Evolutionary conservation across 2,888 invertebrate species (phyloP).

Genomic region (Eristalinus aeneus): DNA sequence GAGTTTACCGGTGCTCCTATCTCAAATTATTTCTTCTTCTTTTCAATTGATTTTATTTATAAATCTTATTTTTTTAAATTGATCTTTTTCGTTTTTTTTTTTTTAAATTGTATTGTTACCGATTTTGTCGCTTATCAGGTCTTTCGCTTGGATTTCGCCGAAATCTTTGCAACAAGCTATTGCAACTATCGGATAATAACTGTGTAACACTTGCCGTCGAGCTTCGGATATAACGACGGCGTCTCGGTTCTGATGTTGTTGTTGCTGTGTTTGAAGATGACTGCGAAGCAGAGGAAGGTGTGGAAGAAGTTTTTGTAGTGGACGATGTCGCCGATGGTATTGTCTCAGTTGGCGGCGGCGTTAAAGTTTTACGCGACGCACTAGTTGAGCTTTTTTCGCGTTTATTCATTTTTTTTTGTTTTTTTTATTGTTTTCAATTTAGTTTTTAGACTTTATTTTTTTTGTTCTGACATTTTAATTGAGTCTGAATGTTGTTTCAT

Average conservation of each 20-base stretch:
- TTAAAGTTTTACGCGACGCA: conserved; percentile 58
- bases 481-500: conserved; percentile 17
- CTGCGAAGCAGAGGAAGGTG: conserved; percentile 42
- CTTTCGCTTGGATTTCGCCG: conserved; percentile 89
- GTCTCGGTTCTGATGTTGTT: conserved; percentile 81
- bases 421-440: background rate
- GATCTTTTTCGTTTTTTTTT: conserved; percentile 16
- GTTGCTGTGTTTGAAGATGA: conserved; percentile 45
- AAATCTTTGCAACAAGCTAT: conserved; percentile 90
- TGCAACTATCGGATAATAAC: conserved; percentile 92
- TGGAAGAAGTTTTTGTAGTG: conserved; percentile 64
- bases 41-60: conserved; percentile 15
- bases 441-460: conserved; percentile 13
- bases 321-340: conserved; percentile 36
- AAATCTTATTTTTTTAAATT: background rate
- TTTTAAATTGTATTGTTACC: conserved; percentile 59
- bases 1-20: conserved; percentile 37
- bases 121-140: conserved; percentile 80
- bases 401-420: conserved; percentile 56
- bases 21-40: conserved; percentile 46
- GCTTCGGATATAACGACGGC: conserved; percentile 88
- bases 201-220: conserved; percentile 93
- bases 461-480: conserved; percentile 35
- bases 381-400: conserved; percentile 61
- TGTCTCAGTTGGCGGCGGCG: conserved; percentile 51